phyloP scores from a whole-genome alignment of 2,113 vertebrate genomes.

The Heptranchias perlo region DNA sequence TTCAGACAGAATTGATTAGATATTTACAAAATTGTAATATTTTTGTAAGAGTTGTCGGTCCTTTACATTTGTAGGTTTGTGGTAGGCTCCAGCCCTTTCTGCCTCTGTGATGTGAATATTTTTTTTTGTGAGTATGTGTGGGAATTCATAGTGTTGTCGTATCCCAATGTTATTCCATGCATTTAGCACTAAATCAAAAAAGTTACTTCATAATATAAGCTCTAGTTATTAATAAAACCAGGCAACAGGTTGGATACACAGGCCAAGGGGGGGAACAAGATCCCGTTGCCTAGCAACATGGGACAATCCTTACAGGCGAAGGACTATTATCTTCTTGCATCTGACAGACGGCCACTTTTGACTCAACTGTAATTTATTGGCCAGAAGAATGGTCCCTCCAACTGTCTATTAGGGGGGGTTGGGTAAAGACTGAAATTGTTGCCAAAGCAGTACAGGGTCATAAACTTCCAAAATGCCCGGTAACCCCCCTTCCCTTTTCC shows the following conservation, averaged over 20 bases:
- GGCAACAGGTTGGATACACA: background rate
- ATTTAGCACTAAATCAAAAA: constrained; percentile 36
- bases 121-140: constrained; percentile 61
- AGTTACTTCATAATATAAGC: constrained; percentile 9
- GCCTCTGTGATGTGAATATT: constrained; percentile 46
- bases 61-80: constrained; percentile 67
- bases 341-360: background rate
- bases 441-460: background rate
- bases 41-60: constrained; percentile 86
- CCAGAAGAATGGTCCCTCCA: background rate
- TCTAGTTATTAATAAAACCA: constrained; percentile 15
- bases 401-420: background rate
- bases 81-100: constrained; percentile 58
- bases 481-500: background rate
- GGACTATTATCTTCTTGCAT: background rate
- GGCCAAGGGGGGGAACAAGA: background rate
- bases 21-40: constrained; percentile 86
- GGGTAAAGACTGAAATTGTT: background rate
- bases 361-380: background rate
- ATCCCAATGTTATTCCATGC: constrained; percentile 28
- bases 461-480: background rate
- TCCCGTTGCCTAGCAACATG: constrained; percentile 2
- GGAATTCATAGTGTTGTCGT: constrained; percentile 38
- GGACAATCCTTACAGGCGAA: background rate
- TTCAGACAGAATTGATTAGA: constrained; percentile 69